Evolutionary conservation across 2,888 invertebrate genomes (phyloP).

Genomic region (Periphyllus acericola): DNA sequence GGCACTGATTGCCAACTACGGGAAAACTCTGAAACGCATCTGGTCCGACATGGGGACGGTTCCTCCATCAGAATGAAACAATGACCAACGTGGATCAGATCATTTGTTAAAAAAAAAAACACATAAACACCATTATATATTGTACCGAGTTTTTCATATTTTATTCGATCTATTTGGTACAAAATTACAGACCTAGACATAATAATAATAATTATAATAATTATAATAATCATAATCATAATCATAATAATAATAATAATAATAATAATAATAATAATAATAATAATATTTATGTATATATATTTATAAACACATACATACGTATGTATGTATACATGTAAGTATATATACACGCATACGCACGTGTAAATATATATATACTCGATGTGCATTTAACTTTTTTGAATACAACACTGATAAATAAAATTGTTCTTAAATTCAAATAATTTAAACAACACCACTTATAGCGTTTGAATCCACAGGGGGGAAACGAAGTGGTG

Average conservation of each 20-base stretch:
- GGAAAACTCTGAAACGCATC: constrained; percentile 42
- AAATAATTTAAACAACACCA: constrained; percentile 34
- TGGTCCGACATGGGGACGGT: constrained; percentile 36
- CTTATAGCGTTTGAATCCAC: constrained; percentile 14
- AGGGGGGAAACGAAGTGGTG: background rate
- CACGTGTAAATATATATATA: background rate
- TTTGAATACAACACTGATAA: constrained; percentile 50
- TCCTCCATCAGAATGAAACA: constrained; percentile 7
- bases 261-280: constrained; percentile 33
- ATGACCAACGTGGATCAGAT: background rate
- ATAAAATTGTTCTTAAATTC: constrained; percentile 43
- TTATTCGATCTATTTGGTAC: constrained; percentile 57
- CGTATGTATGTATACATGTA: constrained; percentile 2
- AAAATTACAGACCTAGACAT: constrained; percentile 57
- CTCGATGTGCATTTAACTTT: constrained; percentile 41
- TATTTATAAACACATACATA: constrained; percentile 27
- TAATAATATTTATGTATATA: constrained; percentile 42
- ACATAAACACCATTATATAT: constrained; percentile 14
- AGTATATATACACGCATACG: background rate
- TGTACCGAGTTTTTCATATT: constrained; percentile 56
- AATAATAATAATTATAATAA: constrained; percentile 39
- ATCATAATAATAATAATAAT: too few relatives aligned
- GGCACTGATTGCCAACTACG: constrained; percentile 46
- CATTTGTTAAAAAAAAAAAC: background rate
- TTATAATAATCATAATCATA: too few relatives aligned